Conservation (phyloP, 2,797 vertebrate species). For the Notoglanidium macrostoma region DNA sequence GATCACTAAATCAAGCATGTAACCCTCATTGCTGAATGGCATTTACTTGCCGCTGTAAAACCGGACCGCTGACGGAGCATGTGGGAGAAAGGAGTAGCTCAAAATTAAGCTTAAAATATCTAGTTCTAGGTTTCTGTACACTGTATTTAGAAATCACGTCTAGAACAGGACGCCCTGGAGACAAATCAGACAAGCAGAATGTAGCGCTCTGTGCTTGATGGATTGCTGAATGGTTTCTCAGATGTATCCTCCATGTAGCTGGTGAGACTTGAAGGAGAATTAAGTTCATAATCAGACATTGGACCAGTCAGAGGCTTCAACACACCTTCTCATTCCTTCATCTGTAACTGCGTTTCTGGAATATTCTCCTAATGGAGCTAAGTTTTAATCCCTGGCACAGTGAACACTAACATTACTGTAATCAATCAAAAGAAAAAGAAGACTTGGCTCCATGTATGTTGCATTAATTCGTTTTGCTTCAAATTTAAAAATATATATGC, state of each 20-base stretch:
- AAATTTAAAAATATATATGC: no score
- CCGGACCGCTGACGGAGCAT: neutral
- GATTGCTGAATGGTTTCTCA: neutral
- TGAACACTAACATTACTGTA: neutral
- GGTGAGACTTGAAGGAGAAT: neutral
- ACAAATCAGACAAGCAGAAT: neutral
- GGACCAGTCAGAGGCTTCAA: neutral
- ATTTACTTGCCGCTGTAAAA: slow-evolving; percentile 6
- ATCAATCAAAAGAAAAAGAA: neutral
- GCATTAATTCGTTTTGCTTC: no score
- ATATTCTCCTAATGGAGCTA: neutral
- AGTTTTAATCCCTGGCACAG: neutral
- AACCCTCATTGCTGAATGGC: slow-evolving; percentile 8
- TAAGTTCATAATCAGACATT: neutral
- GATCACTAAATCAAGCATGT: slow-evolving; percentile 15
- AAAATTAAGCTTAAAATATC: neutral
- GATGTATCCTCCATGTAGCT: neutral
- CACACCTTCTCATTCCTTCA: neutral
- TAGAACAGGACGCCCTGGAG: neutral
- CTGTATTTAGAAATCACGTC: neutral
- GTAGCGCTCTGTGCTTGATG: neutral
- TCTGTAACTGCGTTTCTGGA: neutral
- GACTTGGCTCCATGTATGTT: no score
- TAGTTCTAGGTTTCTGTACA: neutral
- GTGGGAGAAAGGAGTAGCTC: neutral